Conservation (phyloP, 2,888 invertebrate species). For the Cyaniris semiargus region DNA sequence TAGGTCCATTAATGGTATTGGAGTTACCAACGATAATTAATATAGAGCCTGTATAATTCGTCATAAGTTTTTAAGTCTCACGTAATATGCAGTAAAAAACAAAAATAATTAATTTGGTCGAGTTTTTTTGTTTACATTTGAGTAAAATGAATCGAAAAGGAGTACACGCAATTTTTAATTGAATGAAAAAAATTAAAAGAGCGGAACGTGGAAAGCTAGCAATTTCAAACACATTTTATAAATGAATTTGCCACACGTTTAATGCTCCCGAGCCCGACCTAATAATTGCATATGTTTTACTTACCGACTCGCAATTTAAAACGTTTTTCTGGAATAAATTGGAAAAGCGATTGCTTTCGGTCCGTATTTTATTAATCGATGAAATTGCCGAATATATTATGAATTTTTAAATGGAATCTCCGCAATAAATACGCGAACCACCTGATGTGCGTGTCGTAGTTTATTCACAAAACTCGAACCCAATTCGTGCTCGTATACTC, state of each 20-base stretch:
- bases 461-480: neutral
- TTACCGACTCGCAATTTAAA: slow-evolving; percentile 16
- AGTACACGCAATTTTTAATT: neutral
- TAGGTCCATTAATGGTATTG: no score
- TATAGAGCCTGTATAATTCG: no score
- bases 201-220: neutral
- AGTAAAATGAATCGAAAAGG: neutral
- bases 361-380: slow-evolving; percentile 21
- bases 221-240: neutral
- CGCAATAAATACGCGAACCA: neutral
- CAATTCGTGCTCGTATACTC: neutral
- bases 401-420: slow-evolving; percentile 21
- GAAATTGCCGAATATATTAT: slow-evolving; percentile 27
- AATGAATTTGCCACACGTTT: slow-evolving; percentile 9
- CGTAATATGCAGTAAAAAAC: neutral
- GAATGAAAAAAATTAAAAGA: neutral
- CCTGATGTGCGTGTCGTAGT: neutral
- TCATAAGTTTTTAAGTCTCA: no score
- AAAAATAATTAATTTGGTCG: neutral
- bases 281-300: slow-evolving; percentile 19
- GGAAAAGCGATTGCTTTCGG: slow-evolving; percentile 17
- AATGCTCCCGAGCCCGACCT: neutral
- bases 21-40: no score
- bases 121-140: neutral
- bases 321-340: slow-evolving; percentile 2